phyloP scores from a whole-genome alignment of 1,140 invertebrate species.

The Battus philenor region DNA sequence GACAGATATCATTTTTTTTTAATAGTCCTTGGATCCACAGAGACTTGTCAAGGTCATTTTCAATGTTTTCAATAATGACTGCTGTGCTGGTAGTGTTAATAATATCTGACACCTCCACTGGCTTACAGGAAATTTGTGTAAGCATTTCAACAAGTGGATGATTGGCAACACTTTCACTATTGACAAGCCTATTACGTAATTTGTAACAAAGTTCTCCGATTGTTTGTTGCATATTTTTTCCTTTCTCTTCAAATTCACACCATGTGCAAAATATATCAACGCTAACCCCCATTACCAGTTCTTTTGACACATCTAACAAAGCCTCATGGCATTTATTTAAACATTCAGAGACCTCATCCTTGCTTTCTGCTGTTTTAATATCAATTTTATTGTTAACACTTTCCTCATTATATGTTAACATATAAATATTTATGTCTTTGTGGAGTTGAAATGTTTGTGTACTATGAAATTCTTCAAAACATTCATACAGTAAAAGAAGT shows the following conservation, averaged over 20 bases:
- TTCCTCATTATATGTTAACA: slow-evolving; percentile 39
- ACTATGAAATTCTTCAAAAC: slow-evolving; percentile 31
- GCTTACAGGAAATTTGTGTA: slow-evolving; percentile 55
- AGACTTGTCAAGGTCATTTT: slow-evolving; percentile 28
- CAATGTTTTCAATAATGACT: slow-evolving; percentile 46
- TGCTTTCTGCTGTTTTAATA: slow-evolving; percentile 30
- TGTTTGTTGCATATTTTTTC: slow-evolving; percentile 49
- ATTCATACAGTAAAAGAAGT: slow-evolving; percentile 33
- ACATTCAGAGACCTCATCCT: slow-evolving; percentile 31
- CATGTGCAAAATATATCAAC: slow-evolving; percentile 66
- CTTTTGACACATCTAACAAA: slow-evolving; percentile 45
- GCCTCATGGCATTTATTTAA: slow-evolving; percentile 39
- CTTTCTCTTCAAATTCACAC: slow-evolving; percentile 61
- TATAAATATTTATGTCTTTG: slow-evolving; percentile 36
- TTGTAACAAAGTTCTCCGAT: slow-evolving; percentile 52
- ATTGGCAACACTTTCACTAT: slow-evolving; percentile 31
- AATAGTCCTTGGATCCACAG: slow-evolving; percentile 51
- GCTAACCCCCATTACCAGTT: slow-evolving; percentile 54
- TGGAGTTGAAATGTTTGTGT: slow-evolving; percentile 27
- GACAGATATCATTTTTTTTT: slow-evolving; percentile 39
- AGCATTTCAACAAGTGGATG: slow-evolving; percentile 56
- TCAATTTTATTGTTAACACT: slow-evolving; percentile 19
- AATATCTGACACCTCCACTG: slow-evolving; percentile 40
- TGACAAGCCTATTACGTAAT: slow-evolving; percentile 27
- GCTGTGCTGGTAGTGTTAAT: slow-evolving; percentile 38